Evolutionary conservation across 2,888 invertebrate genomes (phyloP).

Genomic region (Molorchus minor): DNA sequence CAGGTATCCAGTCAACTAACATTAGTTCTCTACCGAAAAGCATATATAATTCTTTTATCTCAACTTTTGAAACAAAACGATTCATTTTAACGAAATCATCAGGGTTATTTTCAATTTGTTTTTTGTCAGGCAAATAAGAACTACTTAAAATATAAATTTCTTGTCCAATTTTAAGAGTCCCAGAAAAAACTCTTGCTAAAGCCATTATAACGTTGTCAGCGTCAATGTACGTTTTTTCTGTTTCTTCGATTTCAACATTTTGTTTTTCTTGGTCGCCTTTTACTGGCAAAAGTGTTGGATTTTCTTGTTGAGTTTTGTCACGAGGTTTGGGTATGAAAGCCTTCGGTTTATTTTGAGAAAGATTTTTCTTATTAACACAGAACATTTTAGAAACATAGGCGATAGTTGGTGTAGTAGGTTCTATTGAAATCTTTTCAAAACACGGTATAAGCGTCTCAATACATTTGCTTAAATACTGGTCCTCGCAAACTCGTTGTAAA

Average conservation of each 20-base stretch:
- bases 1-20: constrained; percentile 78
- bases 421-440: constrained; percentile 49
- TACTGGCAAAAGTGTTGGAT: constrained; percentile 17
- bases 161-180: constrained; percentile 79
- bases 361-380: constrained; percentile 75
- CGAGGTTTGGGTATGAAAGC: constrained; percentile 71
- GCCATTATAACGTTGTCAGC: constrained; percentile 78
- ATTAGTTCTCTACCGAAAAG: constrained; percentile 94
- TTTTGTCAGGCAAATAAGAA: constrained; percentile 80
- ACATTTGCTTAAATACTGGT: constrained; percentile 75
- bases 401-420: constrained; percentile 72
- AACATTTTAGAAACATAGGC: constrained; percentile 91
- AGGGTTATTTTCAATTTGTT: constrained; percentile 28
- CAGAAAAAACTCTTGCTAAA: constrained; percentile 93
- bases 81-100: constrained; percentile 34
- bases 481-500: constrained; percentile 63
- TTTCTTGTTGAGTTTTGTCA: constrained; percentile 4
- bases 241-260: constrained; percentile 44
- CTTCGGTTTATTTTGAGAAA: constrained; percentile 84
- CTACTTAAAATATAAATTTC: constrained; percentile 86
- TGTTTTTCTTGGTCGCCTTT: constrained; percentile 33
- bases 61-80: constrained; percentile 66
- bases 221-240: constrained; percentile 46
- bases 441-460: constrained; percentile 67
- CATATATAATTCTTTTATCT: constrained; percentile 81